These are phyloP conservation scores for Hemaris fuciformis DNA, from an alignment of 2,888 invertebrate species.

Conservation along the genomic window DNA sequence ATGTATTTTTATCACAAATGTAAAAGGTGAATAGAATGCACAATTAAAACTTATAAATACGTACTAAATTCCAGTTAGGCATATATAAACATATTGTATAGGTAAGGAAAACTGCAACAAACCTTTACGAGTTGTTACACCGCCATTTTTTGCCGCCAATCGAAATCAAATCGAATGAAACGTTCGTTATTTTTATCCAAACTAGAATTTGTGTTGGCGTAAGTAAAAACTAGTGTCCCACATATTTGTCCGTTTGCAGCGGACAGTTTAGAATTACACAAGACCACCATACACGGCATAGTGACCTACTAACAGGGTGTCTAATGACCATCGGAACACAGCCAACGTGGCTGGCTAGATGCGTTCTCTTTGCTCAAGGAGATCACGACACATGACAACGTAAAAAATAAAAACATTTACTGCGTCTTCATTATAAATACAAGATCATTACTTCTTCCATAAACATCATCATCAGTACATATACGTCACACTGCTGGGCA, in stretches of 20 bases:
- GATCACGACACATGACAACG: slow-evolving; percentile 8
- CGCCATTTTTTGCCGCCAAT: neutral
- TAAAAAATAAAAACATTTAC: neutral
- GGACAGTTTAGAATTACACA: slow-evolving; percentile 22
- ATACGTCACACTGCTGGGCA: too few species aligned
- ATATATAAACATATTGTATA: neutral
- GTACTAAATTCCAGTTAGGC: neutral
- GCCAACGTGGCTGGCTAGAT: slow-evolving; percentile 27
- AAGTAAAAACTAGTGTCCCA: slow-evolving; percentile 9
- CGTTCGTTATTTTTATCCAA: slow-evolving; percentile 13
- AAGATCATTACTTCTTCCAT: neutral
- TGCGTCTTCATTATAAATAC: neutral
- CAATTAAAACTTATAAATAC: neutral
- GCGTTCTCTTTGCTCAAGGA: slow-evolving; percentile 26
- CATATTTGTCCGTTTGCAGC: slow-evolving; percentile 13
- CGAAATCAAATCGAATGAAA: neutral
- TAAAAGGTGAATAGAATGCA: too few species aligned
- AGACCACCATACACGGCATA: slow-evolving; percentile 27
- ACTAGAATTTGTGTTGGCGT: neutral
- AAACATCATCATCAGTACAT: too few species aligned
- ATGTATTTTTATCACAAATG: neutral
- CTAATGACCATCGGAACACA: slow-evolving; percentile 29
- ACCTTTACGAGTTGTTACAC: too few species aligned
- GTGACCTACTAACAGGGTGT: slow-evolving; percentile 21
- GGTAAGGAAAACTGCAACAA: neutral